Conservation (phyloP, 2,113 vertebrate genomes). For the Galbula dea region DNA sequence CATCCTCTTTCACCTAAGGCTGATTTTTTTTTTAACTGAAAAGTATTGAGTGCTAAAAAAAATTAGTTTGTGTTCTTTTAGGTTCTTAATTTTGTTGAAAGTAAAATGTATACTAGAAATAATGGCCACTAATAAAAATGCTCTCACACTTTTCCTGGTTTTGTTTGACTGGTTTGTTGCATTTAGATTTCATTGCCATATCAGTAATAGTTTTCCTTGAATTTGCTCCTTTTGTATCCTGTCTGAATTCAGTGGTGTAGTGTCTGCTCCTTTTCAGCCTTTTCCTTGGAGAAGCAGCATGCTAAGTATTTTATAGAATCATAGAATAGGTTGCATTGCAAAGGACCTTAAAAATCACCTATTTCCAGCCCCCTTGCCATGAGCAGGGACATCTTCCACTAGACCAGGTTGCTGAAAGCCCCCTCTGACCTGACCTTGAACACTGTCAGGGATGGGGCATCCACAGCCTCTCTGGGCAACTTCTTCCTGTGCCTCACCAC, state of each 20-base stretch:
- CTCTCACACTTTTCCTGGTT: not conserved
- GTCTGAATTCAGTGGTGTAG: not conserved
- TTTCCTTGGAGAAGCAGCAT: not conserved
- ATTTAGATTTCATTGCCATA: not conserved
- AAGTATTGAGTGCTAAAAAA: not conserved
- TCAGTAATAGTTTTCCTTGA: not conserved
- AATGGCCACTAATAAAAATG: not conserved
- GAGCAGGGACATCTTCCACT: no score
- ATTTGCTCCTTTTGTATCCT: not conserved
- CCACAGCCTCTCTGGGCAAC: no score
- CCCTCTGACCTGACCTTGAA: no score
- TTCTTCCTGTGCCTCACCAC: no score
- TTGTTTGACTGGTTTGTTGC: not conserved
- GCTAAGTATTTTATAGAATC: not conserved
- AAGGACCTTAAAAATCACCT: not conserved
- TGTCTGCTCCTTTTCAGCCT: not conserved
- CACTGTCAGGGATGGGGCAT: no score
- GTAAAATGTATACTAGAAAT: not conserved
- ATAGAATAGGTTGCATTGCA: not conserved
- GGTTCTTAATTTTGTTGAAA: not conserved
- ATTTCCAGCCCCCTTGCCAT: not conserved
- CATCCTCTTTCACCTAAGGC: not conserved
- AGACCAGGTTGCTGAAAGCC: no score
- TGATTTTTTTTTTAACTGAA: not conserved
- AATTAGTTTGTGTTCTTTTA: not conserved